Base-by-base conservation (phyloP, 1,140 invertebrate genomes). In the Drosophila obscura region DNA sequence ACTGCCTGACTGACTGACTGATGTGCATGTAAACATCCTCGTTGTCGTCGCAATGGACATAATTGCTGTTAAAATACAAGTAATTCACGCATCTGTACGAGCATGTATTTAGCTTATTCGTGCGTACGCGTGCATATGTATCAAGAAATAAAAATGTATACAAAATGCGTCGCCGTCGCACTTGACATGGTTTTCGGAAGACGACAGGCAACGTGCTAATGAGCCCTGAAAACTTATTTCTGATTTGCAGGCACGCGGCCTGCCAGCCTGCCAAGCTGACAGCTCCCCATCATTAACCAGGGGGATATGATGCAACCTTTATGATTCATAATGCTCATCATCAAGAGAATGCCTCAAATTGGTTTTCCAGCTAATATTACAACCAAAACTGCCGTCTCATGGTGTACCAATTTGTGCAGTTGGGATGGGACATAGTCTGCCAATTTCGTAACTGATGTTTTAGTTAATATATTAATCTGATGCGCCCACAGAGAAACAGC, bases 151-250 rank as follows among this genome's bases (percentile, higher is more conserved):
- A 35, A 35, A 74, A 55, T n/a, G n/a, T 51, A 66, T 57, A 45
- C 46, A 45, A 53, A 55, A 44, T 67, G 62, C 53, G 56, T 52
- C 43, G 59, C 60, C 64, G 68, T 63, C 78, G 82, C 78, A 85
- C 82, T 85, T 85, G 82, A 85, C 82, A 85, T 78, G 44, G 46
- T 87, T 85, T 87, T 51, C 13, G 71, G 59, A 57, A 41, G 63
- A 39, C 75, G 75, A 58, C 72, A 74, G 59, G 57, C 82, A 71
- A 85, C 83, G 82, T 85, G 82, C 83, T 85, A 87, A 87, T 85
- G 82, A 87, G 83, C 83, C 82, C 81, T 82, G 82, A 85, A 87
- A 85, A 72, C 35, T 52, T 51, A 46, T 53, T 64, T 74, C 58
- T 28, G 26, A 6, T 28, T 28, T 28, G 19, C 7, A 1, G 7